phyloP scores from a whole-genome alignment of 1,140 invertebrate genomes.

The Gonioctena quinquepunctata region DNA sequence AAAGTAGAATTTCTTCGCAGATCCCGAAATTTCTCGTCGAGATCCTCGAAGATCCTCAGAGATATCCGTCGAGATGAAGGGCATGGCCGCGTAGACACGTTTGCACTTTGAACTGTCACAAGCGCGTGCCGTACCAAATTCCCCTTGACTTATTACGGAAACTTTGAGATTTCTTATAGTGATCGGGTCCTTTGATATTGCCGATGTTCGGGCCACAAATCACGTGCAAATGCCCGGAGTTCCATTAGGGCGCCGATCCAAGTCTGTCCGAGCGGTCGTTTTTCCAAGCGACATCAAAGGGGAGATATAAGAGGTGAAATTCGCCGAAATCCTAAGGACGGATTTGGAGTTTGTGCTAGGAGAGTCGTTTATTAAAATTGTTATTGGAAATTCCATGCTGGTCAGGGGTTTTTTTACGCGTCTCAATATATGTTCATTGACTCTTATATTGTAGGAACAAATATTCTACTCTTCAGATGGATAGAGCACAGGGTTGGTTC shows the following conservation, averaged over 20 bases:
- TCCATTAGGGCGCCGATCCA: conserved; percentile 5
- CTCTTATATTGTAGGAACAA: too few relatives aligned
- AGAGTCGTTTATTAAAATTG: conserved; percentile 16
- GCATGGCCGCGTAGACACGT: conserved; percentile 26
- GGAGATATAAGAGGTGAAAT: conserved; percentile 10
- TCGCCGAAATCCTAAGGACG: too few relatives aligned
- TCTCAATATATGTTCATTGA: background rate
- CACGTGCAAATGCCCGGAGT: conserved; percentile 20
- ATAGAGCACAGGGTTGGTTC: too few relatives aligned
- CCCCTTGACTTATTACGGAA: conserved; percentile 35
- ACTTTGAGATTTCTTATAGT: conserved; percentile 30
- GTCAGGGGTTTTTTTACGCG: background rate
- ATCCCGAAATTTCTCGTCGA: too few relatives aligned
- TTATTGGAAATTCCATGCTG: conserved; percentile 5
- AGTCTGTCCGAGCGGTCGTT: conserved; percentile 12
- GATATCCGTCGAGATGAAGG: conserved; percentile 2
- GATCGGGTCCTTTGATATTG: conserved; percentile 23
- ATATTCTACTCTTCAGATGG: too few relatives aligned
- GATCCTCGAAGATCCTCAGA: conserved; percentile 22
- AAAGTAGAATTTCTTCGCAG: too few relatives aligned
- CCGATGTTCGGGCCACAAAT: conserved; percentile 20
- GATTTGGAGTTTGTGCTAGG: background rate
- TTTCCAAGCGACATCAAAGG: conserved; percentile 13
- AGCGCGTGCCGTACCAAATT: conserved; percentile 31
- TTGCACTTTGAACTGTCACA: conserved; percentile 28